phyloP scores from a whole-genome alignment of 2,113 vertebrate genomes.

The Carettochelys insculpta region DNA sequence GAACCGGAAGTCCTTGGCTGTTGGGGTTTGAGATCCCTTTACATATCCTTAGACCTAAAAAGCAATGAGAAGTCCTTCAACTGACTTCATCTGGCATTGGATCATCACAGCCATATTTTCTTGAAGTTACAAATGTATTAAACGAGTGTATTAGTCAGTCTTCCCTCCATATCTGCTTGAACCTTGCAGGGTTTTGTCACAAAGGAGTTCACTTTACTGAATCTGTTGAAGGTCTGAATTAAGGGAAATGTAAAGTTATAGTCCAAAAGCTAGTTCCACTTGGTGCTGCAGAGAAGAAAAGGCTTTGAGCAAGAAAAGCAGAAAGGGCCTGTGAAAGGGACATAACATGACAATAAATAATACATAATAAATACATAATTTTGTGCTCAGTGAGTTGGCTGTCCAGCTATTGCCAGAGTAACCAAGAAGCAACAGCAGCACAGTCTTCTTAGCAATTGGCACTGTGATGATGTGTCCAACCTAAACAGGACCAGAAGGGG shows the following conservation, averaged over 20 bases:
- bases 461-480: too few species aligned
- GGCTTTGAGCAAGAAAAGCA: too few species aligned
- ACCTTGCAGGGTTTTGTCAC: not conserved
- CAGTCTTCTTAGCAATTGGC: too few species aligned
- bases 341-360: too few species aligned
- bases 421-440: too few species aligned
- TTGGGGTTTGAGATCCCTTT: rapidly evolving
- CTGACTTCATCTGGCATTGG: not conserved
- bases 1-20: not conserved
- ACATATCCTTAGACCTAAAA: rapidly evolving
- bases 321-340: too few species aligned
- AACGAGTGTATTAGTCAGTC: not conserved
- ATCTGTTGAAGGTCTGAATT: not conserved
- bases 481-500: too few species aligned
- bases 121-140: not conserved
- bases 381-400: too few species aligned
- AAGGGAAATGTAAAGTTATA: not conserved
- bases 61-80: not conserved
- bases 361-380: too few species aligned
- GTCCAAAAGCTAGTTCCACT: not conserved
- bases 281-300: not conserved
- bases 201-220: not conserved
- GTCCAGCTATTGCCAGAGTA: too few species aligned
- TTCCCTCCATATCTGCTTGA: not conserved
- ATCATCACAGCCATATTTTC: rapidly evolving